Percentiles rank a stretch among this genome's conserved stretches.
Evolutionary conservation across 64 coral and sea anemone species (phyloP).

Genomic region (Stichodactyla helianthus): DNA sequence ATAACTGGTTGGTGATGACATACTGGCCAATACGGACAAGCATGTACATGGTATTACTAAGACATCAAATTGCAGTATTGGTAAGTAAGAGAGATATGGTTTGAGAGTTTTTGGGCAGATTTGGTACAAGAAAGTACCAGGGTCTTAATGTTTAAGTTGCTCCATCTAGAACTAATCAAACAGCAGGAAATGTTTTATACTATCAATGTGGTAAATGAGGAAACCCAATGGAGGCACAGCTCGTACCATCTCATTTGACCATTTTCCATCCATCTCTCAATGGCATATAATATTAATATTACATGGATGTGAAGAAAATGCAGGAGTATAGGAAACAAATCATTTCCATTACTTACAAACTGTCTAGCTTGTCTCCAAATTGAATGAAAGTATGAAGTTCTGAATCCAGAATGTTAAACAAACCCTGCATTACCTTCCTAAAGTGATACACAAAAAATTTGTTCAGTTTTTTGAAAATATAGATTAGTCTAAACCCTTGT

Average conservation of each 20-base stretch:
- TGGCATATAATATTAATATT: too few relatives aligned
- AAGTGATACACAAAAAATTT: not conserved
- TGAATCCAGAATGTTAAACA: slow-evolving; percentile 77
- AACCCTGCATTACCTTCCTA: slow-evolving; percentile 94
- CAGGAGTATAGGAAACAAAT: too few relatives aligned
- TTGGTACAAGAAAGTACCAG: not conserved
- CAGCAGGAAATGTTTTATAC: too few relatives aligned
- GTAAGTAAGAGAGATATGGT: too few relatives aligned
- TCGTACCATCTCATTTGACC: too few relatives aligned
- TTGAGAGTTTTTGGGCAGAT: not conserved
- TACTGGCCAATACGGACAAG: slow-evolving; percentile 94
- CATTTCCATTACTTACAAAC: slow-evolving; percentile 63
- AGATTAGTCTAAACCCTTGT: too few relatives aligned
- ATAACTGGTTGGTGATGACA: slow-evolving; percentile 85
- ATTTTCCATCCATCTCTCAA: too few relatives aligned
- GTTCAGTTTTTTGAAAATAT: not conserved
- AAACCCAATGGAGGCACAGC: too few relatives aligned
- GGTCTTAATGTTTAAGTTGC: too few relatives aligned
- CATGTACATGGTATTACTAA: slow-evolving; percentile 99
- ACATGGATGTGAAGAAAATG: too few relatives aligned
- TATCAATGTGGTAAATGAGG: too few relatives aligned
- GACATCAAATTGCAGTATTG: not conserved
- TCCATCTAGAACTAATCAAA: not conserved
- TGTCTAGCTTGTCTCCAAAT: slow-evolving; percentile 96
- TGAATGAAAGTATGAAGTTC: slow-evolving; percentile 88